Base-by-base conservation (phyloP, 2,888 invertebrate genomes). In the Timema cristinae region DNA sequence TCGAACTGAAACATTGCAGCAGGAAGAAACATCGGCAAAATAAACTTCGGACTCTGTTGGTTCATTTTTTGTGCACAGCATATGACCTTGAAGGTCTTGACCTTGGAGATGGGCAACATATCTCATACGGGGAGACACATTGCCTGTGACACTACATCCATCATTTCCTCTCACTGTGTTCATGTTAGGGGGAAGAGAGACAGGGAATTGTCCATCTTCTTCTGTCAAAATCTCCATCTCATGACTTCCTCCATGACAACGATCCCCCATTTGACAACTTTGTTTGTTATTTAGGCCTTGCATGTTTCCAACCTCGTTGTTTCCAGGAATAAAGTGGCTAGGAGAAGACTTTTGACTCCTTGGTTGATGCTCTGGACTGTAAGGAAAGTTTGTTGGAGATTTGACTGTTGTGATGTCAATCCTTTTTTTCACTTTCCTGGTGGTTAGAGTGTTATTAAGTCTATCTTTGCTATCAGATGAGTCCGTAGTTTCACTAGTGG, bases 1-100 rank as follows among this genome's bases (percentile, higher is more conserved):
- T 72, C 83, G 78, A 0, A 91, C 86, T 6, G 91, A 91, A 68
- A 90, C 89, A 78, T 91, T 91, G 78, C 93, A 93, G 78, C 93
- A 93, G 47, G 79, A 79, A 49, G 93, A 93, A 0, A 93, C 93
- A 77, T 94, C 93, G 0, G 93, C 93, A 78, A 94, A 94, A 79
- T 94, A 94, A 0, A 94, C 89, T 79, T 94, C 94, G 0, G 92
- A 92, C 79, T 93, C 93, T 0, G 91, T 87, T 49, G 89, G 87
- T 78, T 89, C 90, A 11, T 82, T 79, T 48, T 69, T 67, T 16
- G 50, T 50, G 68, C 67, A 66, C 54, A 66, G 63, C 32, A 68
- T 63, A 16, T 68, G 71, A 15, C 66, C 66, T 16, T 66, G 67
- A 10, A 67, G 16, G n/a, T 68, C 68, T 9, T 67, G 84, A 76